Percentiles rank a stretch among this genome's conserved stretches.
Conservation (phyloP, 2,113 vertebrate genomes). For the Otis tarda region DNA sequence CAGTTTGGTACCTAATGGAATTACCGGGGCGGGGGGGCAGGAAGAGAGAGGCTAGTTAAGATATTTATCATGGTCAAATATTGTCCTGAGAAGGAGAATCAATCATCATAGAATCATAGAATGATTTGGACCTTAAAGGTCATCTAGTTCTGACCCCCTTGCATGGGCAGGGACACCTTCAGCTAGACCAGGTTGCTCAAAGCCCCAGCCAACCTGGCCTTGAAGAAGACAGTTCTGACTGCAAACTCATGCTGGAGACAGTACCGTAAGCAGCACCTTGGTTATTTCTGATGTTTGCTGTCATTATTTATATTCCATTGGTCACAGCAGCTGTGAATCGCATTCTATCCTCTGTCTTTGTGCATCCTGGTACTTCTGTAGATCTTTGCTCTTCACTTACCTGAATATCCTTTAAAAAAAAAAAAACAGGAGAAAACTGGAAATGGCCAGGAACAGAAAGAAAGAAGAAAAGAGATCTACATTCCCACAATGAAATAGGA, state of each 20-base stretch:
- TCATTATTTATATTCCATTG: background rate
- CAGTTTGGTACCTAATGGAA: slow-evolving; percentile 29
- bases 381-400: background rate
- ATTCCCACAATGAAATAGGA: background rate
- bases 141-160: too few species aligned
- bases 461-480: background rate
- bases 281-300: background rate
- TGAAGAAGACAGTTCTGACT: background rate
- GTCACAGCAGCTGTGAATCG: background rate
- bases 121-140: too few species aligned
- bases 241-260: background rate
- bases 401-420: background rate
- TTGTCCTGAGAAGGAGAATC: background rate
- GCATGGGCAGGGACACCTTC: too few species aligned
- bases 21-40: background rate
- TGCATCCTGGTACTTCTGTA: background rate
- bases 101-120: too few species aligned
- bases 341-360: background rate
- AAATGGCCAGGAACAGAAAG: background rate
- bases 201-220: too few species aligned
- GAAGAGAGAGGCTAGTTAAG: background rate
- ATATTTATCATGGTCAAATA: background rate
- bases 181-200: too few species aligned
- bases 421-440: background rate
- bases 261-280: background rate